phyloP scores from a whole-genome alignment of 2,113 vertebrate species.

The Ovis aries region DNA sequence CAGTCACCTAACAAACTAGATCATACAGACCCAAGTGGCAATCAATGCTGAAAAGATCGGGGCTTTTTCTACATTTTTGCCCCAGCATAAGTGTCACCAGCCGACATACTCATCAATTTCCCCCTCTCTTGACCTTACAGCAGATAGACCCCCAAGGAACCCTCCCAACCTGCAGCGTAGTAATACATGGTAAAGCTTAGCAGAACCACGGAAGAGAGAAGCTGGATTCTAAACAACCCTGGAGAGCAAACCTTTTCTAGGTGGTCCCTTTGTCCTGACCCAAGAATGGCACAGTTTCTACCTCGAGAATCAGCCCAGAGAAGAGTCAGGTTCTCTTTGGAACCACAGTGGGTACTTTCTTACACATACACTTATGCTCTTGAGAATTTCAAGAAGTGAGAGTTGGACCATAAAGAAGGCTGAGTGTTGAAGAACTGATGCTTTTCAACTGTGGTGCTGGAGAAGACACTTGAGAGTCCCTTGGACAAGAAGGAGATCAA shows the following conservation, averaged over 20 bases:
- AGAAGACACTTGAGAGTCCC: not conserved
- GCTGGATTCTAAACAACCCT: not conserved
- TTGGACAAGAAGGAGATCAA: not conserved
- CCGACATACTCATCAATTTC: not conserved
- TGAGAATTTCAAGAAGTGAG: rapidly evolving
- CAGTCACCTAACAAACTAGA: not conserved
- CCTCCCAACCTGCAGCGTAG: rapidly evolving
- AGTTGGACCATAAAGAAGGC: not conserved
- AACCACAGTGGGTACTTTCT: not conserved
- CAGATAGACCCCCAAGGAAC: not conserved
- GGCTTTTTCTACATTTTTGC: too few species aligned
- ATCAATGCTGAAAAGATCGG: not conserved
- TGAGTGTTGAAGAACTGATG: not conserved
- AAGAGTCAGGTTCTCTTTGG: not conserved
- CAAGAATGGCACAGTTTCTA: rapidly evolving
- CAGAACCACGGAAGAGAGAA: rapidly evolving
- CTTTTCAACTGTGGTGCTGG: not conserved
- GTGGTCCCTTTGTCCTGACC: not conserved
- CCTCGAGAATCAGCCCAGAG: not conserved
- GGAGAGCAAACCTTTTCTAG: rapidly evolving
- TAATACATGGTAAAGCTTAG: rapidly evolving
- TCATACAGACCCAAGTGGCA: too few species aligned
- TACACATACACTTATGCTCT: rapidly evolving
- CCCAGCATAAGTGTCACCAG: rapidly evolving
- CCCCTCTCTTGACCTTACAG: rapidly evolving